These are phyloP conservation scores for Sorex araneus DNA, from an alignment of 2,113 vertebrate species.

Conservation along the genomic window DNA sequence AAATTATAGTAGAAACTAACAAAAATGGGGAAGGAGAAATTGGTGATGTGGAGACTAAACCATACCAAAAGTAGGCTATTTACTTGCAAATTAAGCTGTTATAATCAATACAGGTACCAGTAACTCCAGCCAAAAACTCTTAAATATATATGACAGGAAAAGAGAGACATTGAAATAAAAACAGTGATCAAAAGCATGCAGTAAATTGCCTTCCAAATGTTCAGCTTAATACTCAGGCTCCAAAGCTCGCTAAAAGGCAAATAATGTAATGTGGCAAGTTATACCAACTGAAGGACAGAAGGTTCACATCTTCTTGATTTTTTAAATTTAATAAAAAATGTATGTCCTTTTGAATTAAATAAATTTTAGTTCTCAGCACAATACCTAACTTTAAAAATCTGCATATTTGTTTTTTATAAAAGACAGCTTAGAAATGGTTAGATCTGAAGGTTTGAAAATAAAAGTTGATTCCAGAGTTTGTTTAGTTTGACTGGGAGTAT, in stretches of 20 bases:
- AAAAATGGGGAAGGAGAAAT: background rate
- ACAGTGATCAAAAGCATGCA: background rate
- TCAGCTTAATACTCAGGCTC: conserved; percentile 4
- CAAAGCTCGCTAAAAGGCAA: conserved; percentile 42
- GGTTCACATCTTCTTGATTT: conserved; percentile 3
- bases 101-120: conserved; percentile 16
- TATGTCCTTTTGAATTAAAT: background rate
- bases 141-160: conserved; percentile 71
- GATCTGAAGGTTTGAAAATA: conserved; percentile 35
- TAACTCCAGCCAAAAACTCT: conserved; percentile 52
- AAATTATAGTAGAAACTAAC: conserved; percentile 63
- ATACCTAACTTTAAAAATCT: background rate
- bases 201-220: background rate
- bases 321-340: background rate
- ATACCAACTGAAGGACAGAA: conserved; percentile 7
- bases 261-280: background rate
- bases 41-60: conserved; percentile 22
- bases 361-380: background rate
- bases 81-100: background rate
- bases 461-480: conserved; percentile 15
- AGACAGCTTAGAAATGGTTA: conserved; percentile 15
- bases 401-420: conserved; percentile 18
- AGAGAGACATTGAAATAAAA: conserved; percentile 73
- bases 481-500: background rate
- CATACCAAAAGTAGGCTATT: background rate